phyloP scores from a whole-genome alignment of 2,888 invertebrate genomes.

The Thymelicus acteon region DNA sequence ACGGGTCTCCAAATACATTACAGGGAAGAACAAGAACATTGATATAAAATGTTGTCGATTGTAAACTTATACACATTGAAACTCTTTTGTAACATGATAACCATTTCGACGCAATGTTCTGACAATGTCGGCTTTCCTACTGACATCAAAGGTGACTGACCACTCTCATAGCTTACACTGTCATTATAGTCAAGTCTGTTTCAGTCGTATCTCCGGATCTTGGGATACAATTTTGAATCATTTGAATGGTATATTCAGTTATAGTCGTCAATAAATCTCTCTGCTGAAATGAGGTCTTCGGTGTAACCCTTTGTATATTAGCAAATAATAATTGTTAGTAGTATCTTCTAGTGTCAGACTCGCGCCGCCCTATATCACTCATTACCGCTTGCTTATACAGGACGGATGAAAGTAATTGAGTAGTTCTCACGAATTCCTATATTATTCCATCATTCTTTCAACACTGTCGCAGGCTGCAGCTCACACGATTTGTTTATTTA shows the following conservation, averaged over 20 bases:
- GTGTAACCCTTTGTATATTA: slow-evolving; percentile 32
- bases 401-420: slow-evolving; percentile 57
- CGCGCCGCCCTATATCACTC: slow-evolving; percentile 46
- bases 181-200: too few species aligned
- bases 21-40: too few species aligned
- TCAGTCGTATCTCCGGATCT: background rate
- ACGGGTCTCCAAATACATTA: too few species aligned
- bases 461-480: slow-evolving; percentile 63
- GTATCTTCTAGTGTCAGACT: slow-evolving; percentile 19
- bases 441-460: slow-evolving; percentile 71
- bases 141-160: too few species aligned
- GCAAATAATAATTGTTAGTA: slow-evolving; percentile 36
- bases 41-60: too few species aligned
- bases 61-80: too few species aligned
- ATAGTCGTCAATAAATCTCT: slow-evolving; percentile 19
- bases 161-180: too few species aligned
- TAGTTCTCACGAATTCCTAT: slow-evolving; percentile 69
- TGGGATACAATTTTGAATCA: background rate
- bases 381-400: slow-evolving; percentile 45
- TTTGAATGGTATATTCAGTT: slow-evolving; percentile 2
- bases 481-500: slow-evolving; percentile 80
- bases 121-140: too few species aligned
- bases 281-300: slow-evolving; percentile 16
- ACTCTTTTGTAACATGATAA: too few species aligned
- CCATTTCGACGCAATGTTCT: too few species aligned